A percentile compares a stretch with the other conserved stretches of the same genome.
Conservation (phyloP, 2,113 vertebrate species). For the Meleagris gallopavo region DNA sequence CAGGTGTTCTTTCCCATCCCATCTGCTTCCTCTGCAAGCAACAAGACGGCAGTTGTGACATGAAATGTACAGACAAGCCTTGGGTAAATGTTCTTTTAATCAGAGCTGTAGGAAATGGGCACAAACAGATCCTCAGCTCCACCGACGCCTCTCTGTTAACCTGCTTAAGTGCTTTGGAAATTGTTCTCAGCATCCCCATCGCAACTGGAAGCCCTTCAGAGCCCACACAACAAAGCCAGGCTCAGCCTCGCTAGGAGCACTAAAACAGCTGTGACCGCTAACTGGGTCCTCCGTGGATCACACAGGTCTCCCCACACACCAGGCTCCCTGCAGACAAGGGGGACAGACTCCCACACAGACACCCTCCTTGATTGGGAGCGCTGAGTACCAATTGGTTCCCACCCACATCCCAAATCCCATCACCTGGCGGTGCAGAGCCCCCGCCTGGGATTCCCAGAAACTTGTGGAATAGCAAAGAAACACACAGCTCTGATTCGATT, state of each 20-base stretch:
- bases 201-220: neutral
- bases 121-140: neutral
- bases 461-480: neutral
- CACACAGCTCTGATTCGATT: neutral
- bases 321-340: neutral
- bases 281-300: too few species aligned
- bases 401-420: neutral
- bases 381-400: neutral
- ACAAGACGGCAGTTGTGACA: neutral
- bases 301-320: too few species aligned
- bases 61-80: neutral
- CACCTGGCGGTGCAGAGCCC: neutral
- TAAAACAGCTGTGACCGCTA: fast-evolving
- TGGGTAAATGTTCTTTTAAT: neutral
- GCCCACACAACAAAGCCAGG: neutral
- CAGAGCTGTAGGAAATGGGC: neutral
- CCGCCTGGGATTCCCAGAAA: constrained; percentile 12
- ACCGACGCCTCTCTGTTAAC: neutral
- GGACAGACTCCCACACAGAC: neutral
- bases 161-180: neutral
- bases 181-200: fast-evolving
- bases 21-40: neutral
- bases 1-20: neutral
- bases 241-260: neutral
- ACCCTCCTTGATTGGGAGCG: neutral